Base-by-base conservation (phyloP, 2,113 vertebrate species). In the Serilophus lunatus region DNA sequence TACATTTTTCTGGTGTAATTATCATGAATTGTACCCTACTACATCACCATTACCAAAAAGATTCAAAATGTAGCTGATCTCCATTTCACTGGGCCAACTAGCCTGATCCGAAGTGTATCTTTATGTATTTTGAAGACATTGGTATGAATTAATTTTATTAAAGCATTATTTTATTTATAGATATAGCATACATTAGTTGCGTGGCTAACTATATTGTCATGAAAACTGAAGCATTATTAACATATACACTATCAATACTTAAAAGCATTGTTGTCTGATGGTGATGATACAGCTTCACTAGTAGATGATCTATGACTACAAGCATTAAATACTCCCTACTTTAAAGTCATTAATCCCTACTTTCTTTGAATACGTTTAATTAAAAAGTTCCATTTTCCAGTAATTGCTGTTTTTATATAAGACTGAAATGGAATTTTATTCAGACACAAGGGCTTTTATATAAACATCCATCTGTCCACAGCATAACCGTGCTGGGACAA, bases 331-430 rank as follows among this genome's bases (percentile, higher is more conserved):
- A 84, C 77, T 76, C 61, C 82, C 82, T 95, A 86, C 91, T 97
- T 94, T 86, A 93, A 88, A 95, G 72, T 94, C 94, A 95, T 97
- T 97, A 94, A 96, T 97, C 96, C 93, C 71, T 90, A 82, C 92
- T 97, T 96, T 95, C 94, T 98, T 96, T 1, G 2, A 97, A 96
- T 95, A 82, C 4, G 0, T 97, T 96, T 98, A 97, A 98, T 98
- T 97, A 96, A 97, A 97, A 97, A 76, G 83, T 93, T 94, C 94
- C 80, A 76, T 95, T 96, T 98, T 91, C 54, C 75, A 75, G 92
- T 96, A 95, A 96, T 91, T 92, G 91, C 79, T 94, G 86, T 47
- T 97, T 97, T 95, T 95, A 89, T 74, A 64, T 96, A 93, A 96
- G 94, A 59, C 82, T 1, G 0, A 95, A 96, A 91, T 94, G 84